Evolutionary conservation across 2,797 vertebrate genomes (phyloP).

Genomic region (Lacerta bilineata): DNA sequence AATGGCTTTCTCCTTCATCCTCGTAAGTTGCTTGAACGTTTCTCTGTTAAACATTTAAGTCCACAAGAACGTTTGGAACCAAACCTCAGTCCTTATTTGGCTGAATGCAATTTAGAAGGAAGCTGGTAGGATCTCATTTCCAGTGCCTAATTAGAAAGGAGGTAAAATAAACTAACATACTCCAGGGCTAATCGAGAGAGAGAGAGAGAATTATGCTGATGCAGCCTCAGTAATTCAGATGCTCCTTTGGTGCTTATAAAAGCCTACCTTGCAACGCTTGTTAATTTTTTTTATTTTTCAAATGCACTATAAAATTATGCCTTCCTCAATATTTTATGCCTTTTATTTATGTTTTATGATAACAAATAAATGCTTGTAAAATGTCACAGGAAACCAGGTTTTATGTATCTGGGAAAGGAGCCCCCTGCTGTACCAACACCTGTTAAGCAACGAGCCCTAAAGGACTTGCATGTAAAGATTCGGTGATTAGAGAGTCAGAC

Average conservation of each 20-base stretch:
- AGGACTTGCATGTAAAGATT: not conserved
- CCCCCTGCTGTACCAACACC: not conserved
- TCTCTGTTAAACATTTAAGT: slow-evolving; percentile 15
- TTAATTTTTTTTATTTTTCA: slow-evolving; percentile 66
- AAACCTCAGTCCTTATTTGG: slow-evolving; percentile 33
- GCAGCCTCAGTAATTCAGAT: not conserved
- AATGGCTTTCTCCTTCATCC: not conserved
- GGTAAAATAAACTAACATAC: slow-evolving; percentile 51
- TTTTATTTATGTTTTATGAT: slow-evolving; percentile 66
- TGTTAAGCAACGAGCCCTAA: not conserved
- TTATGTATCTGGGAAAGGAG: slow-evolving; percentile 50
- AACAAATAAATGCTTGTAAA: slow-evolving; percentile 60
- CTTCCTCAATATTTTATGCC: slow-evolving; percentile 63
- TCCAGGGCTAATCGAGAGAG: slow-evolving; percentile 40
- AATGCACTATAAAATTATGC: slow-evolving; percentile 68
- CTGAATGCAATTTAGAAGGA: slow-evolving; percentile 48
- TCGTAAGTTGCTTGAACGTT: not conserved
- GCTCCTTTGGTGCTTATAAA: not conserved
- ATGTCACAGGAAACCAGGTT: slow-evolving; percentile 32
- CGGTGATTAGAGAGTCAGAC: not conserved
- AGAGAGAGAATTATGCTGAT: not conserved
- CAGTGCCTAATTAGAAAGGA: slow-evolving; percentile 50
- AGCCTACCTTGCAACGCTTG: slow-evolving; percentile 32
- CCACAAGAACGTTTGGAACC: slow-evolving; percentile 43
- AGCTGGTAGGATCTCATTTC: slow-evolving; percentile 42